Evolutionary conservation across 1,140 invertebrate species (phyloP).

Genomic region (Cydia splendana): DNA sequence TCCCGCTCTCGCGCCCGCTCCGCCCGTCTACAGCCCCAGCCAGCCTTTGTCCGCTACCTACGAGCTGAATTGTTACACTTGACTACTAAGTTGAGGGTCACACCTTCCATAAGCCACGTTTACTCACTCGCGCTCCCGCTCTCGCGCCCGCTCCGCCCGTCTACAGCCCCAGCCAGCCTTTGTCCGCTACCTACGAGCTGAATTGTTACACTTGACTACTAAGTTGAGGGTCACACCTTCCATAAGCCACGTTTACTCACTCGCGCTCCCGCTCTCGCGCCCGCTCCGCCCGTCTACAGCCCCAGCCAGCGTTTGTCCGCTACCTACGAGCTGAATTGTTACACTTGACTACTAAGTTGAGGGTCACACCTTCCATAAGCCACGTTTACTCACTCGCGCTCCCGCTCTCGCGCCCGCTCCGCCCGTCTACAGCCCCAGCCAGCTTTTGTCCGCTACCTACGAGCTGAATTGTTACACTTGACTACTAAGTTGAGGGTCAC

Average conservation of each 20-base stretch:
- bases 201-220: constrained; percentile 58
- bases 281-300: not conserved
- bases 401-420: too few species aligned
- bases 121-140: too few species aligned
- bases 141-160: constrained; percentile 6
- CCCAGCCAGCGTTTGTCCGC: constrained; percentile 17
- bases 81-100: too few species aligned
- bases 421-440: too few species aligned
- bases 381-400: too few species aligned
- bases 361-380: too few species aligned
- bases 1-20: constrained; percentile 4
- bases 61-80: constrained; percentile 56
- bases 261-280: not conserved
- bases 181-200: constrained; percentile 39
- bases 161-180: not conserved
- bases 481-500: too few species aligned
- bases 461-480: too few species aligned
- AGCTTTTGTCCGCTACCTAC: too few species aligned
- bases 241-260: too few species aligned
- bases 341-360: constrained; percentile 56
- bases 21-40: not conserved
- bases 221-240: too few species aligned
- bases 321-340: constrained; percentile 49
- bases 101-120: too few species aligned
- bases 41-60: constrained; percentile 29